Evolutionary conservation across 1,140 invertebrate species (phyloP).

Genomic region (Chymomyza costata): DNA sequence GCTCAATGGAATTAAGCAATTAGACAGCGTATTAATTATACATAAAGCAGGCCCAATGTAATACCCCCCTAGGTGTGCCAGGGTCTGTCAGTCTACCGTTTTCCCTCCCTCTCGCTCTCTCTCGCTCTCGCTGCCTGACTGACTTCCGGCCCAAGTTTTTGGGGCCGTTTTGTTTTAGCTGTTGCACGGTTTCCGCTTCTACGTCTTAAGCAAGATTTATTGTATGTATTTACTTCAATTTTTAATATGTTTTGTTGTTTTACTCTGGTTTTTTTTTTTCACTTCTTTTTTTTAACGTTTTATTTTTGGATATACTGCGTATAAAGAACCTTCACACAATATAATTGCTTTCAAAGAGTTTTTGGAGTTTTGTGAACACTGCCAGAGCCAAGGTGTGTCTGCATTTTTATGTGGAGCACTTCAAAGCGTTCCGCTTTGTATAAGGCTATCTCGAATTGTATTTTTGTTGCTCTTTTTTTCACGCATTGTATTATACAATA

Average conservation of each 20-base stretch:
- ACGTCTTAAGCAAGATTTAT: slow-evolving; percentile 56
- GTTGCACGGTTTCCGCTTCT: neutral
- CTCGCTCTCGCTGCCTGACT: no score
- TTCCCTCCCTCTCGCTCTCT: no score
- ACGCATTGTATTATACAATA: slow-evolving; percentile 46
- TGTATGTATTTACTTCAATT: slow-evolving; percentile 61
- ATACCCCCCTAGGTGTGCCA: no score
- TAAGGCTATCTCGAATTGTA: no score
- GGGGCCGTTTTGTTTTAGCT: no score
- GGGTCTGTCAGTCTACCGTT: no score
- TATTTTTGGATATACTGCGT: no score
- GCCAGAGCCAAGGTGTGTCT: slow-evolving; percentile 51
- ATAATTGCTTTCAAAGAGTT: slow-evolving; percentile 57
- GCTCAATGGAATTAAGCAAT: slow-evolving; percentile 48
- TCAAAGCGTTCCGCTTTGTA: slow-evolving; percentile 58
- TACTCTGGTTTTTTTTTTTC: no score
- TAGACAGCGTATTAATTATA: slow-evolving; percentile 50
- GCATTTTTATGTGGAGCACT: slow-evolving; percentile 70
- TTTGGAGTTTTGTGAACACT: slow-evolving; percentile 11
- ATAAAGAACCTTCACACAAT: slow-evolving; percentile 30
- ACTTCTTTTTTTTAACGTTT: slow-evolving; percentile 16
- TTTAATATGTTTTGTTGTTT: slow-evolving; percentile 56
- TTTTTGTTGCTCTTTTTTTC: slow-evolving; percentile 22
- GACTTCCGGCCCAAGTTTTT: no score
- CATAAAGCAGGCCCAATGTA: neutral